Conservation (phyloP, 1,140 invertebrate species). For the Bombus fervidus region DNA sequence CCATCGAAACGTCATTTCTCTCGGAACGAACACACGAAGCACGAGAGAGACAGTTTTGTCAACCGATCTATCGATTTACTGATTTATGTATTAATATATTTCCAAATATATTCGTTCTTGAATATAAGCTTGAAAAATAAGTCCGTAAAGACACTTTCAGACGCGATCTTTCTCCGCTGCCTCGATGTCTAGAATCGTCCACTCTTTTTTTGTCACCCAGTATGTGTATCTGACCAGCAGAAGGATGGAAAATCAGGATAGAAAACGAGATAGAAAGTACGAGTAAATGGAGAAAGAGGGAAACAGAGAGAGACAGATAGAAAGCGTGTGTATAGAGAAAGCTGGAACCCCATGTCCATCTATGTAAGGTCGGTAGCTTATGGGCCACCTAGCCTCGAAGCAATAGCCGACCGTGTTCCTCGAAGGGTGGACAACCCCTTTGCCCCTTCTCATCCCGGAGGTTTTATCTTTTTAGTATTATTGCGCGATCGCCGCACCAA, state of each 20-base stretch:
- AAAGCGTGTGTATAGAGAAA: neutral
- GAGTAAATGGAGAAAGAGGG: neutral
- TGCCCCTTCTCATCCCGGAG: conserved; percentile 60
- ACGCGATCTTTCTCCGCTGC: too few relatives aligned
- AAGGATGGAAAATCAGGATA: neutral
- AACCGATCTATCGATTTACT: too few relatives aligned
- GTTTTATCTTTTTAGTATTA: conserved; percentile 83
- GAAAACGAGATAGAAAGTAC: neutral
- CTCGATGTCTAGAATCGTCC: neutral
- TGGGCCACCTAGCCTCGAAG: conserved; percentile 72
- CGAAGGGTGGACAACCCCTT: conserved; percentile 72
- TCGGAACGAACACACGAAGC: too few relatives aligned
- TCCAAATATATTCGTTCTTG: neutral
- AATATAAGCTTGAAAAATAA: neutral
- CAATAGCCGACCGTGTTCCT: conserved; percentile 72
- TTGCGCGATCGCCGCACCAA: conserved; percentile 78
- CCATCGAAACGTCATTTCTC: too few relatives aligned
- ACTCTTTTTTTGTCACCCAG: neutral
- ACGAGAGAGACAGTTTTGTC: neutral
- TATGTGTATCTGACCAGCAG: neutral
- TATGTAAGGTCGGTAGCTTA: conserved; percentile 75
- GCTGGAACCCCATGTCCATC: conserved; percentile 47
- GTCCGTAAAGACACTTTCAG: too few relatives aligned
- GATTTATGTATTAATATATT: too few relatives aligned
- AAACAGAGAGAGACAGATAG: neutral